phyloP scores from a whole-genome alignment of 1,140 invertebrate species.

The Anoplophora glabripennis region DNA sequence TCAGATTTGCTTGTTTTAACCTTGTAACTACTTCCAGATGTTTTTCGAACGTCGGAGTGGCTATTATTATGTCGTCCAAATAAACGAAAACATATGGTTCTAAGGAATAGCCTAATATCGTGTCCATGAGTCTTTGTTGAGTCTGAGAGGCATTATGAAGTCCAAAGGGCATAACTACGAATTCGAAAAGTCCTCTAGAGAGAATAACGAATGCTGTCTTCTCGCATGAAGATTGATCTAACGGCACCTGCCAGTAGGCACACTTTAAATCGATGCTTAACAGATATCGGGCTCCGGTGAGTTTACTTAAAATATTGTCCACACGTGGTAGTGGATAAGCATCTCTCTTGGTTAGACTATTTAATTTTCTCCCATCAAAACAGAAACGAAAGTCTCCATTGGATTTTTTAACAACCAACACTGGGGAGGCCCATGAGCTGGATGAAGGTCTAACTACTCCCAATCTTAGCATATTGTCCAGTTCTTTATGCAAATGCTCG shows the following conservation, averaged over 20 bases:
- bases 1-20: constrained; percentile 21
- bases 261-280: constrained; percentile 37
- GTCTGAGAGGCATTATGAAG: background rate
- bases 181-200: constrained; percentile 47
- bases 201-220: constrained; percentile 51
- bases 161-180: constrained; percentile 50
- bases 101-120: constrained; percentile 19
- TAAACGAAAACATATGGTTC: constrained; percentile 31
- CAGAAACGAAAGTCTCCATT: constrained; percentile 16
- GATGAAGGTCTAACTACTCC: constrained; percentile 8
- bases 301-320: constrained; percentile 25
- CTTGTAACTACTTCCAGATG: background rate
- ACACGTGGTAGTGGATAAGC: constrained; percentile 25
- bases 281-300: constrained; percentile 37
- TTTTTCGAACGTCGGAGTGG: background rate
- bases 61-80: constrained; percentile 39
- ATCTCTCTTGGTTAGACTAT: constrained; percentile 27
- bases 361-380: constrained; percentile 18
- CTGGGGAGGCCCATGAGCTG: constrained; percentile 31
- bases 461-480: constrained; percentile 21
- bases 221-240: constrained; percentile 32
- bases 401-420: constrained; percentile 18
- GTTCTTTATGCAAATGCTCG: constrained; percentile 15
- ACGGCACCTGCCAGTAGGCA: constrained; percentile 41
- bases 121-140: constrained; percentile 18